phyloP scores from a whole-genome alignment of 2,113 vertebrate genomes.

The Azemiops feae region DNA sequence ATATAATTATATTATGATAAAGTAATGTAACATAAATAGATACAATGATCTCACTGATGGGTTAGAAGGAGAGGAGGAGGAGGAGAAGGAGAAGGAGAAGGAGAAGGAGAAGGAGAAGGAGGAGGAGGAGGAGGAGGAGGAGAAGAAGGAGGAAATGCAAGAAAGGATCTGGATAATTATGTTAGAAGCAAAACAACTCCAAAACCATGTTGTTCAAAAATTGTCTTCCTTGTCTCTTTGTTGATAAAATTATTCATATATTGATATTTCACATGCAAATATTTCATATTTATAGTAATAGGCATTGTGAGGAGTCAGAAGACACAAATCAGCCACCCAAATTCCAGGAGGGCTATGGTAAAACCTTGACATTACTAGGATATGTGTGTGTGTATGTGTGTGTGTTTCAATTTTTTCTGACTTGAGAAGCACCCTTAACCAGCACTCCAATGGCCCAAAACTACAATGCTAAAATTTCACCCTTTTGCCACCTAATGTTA shows the following conservation, averaged over 20 bases:
- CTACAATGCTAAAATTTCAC: neutral
- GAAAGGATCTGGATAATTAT: neutral
- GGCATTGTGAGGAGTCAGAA: neutral
- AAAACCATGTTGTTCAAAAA: neutral
- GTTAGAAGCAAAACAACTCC: neutral
- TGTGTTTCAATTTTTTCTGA: neutral
- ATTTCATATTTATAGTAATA: neutral
- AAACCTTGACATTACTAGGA: neutral
- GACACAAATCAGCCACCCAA: neutral
- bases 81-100: neutral
- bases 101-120: neutral
- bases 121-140: too few species aligned
- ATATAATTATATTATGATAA: neutral
- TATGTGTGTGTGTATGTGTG: neutral
- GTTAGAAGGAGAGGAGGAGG: neutral
- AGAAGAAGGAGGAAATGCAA: neutral
- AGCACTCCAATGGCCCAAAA: neutral
- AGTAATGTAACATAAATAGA: neutral
- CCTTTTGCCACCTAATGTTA: neutral
- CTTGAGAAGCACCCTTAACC: neutral
- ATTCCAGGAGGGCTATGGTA: neutral
- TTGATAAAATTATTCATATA: neutral
- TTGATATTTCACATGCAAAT: neutral
- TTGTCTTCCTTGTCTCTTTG: neutral
- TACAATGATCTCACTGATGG: neutral